Percentiles rank a stretch among this genome's conserved stretches.
phyloP scores from a whole-genome alignment of 2,113 vertebrate species.

The Gymnorhina tibicen region DNA sequence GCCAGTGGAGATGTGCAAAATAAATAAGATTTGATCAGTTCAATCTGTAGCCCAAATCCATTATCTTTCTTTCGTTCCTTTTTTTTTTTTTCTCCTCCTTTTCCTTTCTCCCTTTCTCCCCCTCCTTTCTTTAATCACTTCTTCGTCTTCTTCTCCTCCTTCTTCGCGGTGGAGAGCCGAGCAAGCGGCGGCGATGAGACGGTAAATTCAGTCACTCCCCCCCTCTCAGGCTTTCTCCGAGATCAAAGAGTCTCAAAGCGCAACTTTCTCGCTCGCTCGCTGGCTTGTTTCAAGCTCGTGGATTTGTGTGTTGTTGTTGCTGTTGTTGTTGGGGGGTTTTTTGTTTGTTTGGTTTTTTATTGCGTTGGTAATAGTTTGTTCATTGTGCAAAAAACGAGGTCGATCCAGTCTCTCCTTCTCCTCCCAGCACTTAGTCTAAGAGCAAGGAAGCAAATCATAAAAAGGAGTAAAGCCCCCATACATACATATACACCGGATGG shows the following conservation, averaged over 20 bases:
- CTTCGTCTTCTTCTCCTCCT: constrained; percentile 58
- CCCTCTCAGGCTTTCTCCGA: constrained; percentile 69
- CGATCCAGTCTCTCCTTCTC: constrained; percentile 73
- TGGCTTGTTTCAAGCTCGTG: constrained; percentile 67
- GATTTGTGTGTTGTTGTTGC: constrained; percentile 62
- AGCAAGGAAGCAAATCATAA: constrained; percentile 80
- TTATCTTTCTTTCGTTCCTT: constrained; percentile 49
- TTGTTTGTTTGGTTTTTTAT: constrained; percentile 58
- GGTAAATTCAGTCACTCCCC: constrained; percentile 80
- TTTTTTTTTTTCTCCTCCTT: not conserved
- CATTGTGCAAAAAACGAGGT: constrained; percentile 78
- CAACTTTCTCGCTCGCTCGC: constrained; percentile 77
- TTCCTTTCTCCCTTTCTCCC: constrained; percentile 32
- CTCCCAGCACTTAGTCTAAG: constrained; percentile 75
- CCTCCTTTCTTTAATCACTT: constrained; percentile 64
- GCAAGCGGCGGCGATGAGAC: constrained; percentile 65
- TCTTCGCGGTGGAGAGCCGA: constrained; percentile 47
- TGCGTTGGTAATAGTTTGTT: constrained; percentile 73
- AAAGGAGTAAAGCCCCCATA: constrained; percentile 77
- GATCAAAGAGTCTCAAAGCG: constrained; percentile 79
- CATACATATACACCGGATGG: constrained; percentile 82
- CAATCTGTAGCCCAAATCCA: constrained; percentile 68
- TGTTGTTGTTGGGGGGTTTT: constrained; percentile 3
- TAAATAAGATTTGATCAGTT: constrained; percentile 64
- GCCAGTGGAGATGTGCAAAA: constrained; percentile 66